These are phyloP conservation scores for Polyodon spathula DNA, from an alignment of 2,113 vertebrate species.

Conservation along the genomic window DNA sequence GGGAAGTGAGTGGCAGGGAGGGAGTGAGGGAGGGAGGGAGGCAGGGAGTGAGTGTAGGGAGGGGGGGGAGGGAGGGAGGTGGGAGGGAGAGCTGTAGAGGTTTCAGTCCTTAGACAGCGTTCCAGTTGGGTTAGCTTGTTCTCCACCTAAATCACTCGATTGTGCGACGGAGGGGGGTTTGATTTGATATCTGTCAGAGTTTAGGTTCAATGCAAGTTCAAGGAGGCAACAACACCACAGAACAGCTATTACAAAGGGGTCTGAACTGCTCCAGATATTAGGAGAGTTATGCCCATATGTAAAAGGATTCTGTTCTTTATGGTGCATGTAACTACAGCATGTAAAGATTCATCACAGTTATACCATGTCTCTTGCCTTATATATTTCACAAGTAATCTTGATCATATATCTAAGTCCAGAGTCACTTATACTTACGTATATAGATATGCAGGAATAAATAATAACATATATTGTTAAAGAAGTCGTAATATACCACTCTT, in stretches of 20 bases:
- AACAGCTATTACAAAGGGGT: background rate
- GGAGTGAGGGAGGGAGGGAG: no score
- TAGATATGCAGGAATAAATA: no score
- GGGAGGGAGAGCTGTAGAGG: conserved; percentile 3
- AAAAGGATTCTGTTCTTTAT: background rate
- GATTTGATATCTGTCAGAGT: conserved; percentile 45
- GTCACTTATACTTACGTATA: no score
- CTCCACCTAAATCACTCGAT: conserved; percentile 51
- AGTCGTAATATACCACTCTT: no score
- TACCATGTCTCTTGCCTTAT: no score
- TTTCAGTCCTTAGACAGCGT: conserved; percentile 17
- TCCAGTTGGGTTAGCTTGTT: conserved; percentile 42
- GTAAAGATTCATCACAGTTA: no score
- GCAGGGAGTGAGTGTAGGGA: conserved; percentile 36
- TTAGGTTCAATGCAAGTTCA: conserved; percentile 46
- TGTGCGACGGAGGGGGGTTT: conserved; percentile 36
- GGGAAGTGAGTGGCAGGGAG: no score
- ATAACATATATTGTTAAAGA: no score
- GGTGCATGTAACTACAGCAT: background rate
- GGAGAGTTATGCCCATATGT: background rate
- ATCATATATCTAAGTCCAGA: no score
- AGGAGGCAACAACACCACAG: conserved; percentile 34
- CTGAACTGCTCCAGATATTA: background rate
- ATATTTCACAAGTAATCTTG: no score
- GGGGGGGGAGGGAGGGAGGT: conserved; percentile 37